phyloP scores from a whole-genome alignment of 2,888 invertebrate genomes.

The Pollenia angustigena region DNA sequence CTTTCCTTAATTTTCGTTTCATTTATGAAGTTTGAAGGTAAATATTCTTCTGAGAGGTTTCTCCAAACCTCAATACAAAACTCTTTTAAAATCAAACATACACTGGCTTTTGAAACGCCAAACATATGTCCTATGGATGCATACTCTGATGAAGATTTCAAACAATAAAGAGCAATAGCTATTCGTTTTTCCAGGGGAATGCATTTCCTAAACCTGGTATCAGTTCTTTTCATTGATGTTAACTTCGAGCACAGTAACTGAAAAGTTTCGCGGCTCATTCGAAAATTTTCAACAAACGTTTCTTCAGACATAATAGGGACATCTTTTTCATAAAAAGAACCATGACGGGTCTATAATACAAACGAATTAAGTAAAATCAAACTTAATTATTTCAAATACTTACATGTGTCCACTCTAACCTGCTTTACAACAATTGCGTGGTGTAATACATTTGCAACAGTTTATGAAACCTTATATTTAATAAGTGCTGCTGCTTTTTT shows the following conservation, averaged over 20 bases:
- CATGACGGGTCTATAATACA: conserved; percentile 9
- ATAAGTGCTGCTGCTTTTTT: conserved; percentile 8
- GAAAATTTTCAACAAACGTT: conserved; percentile 40
- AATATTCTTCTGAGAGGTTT: conserved; percentile 19
- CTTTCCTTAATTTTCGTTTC: conserved; percentile 32
- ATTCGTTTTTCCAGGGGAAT: conserved; percentile 47
- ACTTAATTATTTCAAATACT: conserved; percentile 7
- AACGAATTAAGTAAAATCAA: not conserved
- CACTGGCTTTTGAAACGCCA: conserved; percentile 55
- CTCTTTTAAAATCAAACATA: conserved; percentile 33
- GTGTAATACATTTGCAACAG: not conserved
- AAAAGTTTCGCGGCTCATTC: conserved; percentile 30
- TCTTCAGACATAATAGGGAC: conserved; percentile 19
- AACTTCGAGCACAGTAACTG: conserved; percentile 9
- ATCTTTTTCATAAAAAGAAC: conserved; percentile 41
- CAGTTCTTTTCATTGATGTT: conserved; percentile 8
- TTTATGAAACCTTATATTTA: conserved; percentile 14
- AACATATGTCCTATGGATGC: conserved; percentile 35
- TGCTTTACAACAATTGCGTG: conserved; percentile 9
- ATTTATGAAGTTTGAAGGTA: conserved; percentile 28
- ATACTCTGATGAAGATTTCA: conserved; percentile 52
- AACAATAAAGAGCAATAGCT: conserved; percentile 45
- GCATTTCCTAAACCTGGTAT: conserved; percentile 37
- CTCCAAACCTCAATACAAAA: conserved; percentile 41
- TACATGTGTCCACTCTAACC: conserved; percentile 21